Conservation (phyloP, 2,888 invertebrate genomes). For the Scrobipalpa atriplicella region DNA sequence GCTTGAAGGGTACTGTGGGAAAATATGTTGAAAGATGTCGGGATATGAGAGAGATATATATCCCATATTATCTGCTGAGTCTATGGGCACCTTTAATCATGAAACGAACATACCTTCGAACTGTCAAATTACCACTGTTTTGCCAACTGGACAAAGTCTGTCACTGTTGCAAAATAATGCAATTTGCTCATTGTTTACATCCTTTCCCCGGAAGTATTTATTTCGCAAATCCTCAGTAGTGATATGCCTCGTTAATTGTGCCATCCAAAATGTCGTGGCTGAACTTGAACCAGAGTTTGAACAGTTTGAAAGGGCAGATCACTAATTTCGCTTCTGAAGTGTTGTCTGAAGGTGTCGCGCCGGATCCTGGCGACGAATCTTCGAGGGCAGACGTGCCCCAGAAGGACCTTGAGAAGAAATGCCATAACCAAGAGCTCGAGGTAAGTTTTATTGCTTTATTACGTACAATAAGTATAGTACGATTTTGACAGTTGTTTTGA, state of each 20-base stretch:
- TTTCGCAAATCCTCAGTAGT: slow-evolving; percentile 48
- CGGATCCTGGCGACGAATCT: slow-evolving; percentile 57
- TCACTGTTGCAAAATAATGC: slow-evolving; percentile 75
- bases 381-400: slow-evolving; percentile 52
- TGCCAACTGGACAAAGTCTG: slow-evolving; percentile 81
- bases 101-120: slow-evolving; percentile 11
- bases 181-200: slow-evolving; percentile 74
- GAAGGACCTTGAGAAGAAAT: slow-evolving; percentile 81
- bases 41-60: too few species aligned
- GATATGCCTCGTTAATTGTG: slow-evolving; percentile 57
- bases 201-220: slow-evolving; percentile 48
- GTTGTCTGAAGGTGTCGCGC: slow-evolving; percentile 87
- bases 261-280: slow-evolving; percentile 85
- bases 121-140: slow-evolving; percentile 59
- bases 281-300: slow-evolving; percentile 85
- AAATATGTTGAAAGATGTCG: too few species aligned
- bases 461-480: slow-evolving; percentile 1
- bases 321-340: slow-evolving; percentile 95
- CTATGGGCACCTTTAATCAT: background rate
- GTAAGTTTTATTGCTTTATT: slow-evolving; percentile 63
- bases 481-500: slow-evolving; percentile 60
- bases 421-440: slow-evolving; percentile 83
- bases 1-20: too few species aligned
- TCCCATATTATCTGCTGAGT: background rate
- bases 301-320: slow-evolving; percentile 92